Conservation (phyloP, 2,113 vertebrate genomes). For the Scomber colias region DNA sequence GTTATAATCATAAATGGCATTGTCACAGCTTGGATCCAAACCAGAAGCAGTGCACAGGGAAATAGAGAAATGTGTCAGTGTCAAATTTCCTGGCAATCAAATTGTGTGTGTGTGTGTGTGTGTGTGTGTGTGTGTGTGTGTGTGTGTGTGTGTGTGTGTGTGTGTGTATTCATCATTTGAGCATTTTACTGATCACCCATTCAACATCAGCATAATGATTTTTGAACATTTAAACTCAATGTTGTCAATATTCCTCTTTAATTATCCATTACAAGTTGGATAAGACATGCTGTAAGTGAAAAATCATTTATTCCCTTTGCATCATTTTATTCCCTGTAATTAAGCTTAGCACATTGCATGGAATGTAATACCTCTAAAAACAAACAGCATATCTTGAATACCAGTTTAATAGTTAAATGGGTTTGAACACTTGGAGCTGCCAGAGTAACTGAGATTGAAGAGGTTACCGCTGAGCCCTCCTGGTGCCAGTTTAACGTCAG, state of each 20-base stretch:
- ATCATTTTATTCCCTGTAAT: background rate
- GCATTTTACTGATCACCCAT: background rate
- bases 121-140: too few relatives aligned
- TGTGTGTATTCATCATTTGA: background rate
- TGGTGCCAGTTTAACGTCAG: slow-evolving; percentile 7
- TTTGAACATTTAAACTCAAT: background rate
- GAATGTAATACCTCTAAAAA: background rate
- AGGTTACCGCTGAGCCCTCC: background rate
- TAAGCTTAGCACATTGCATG: too few relatives aligned
- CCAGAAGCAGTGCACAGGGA: slow-evolving; percentile 28
- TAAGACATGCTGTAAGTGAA: background rate
- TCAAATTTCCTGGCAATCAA: slow-evolving; percentile 20
- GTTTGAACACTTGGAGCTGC: background rate
- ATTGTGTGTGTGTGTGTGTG: background rate
- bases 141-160: slow-evolving; percentile 5
- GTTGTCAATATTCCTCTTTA: background rate
- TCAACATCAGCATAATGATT: background rate
- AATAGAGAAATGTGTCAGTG: background rate
- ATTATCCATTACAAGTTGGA: background rate
- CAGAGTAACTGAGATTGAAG: background rate
- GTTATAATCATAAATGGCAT: slow-evolving; percentile 61
- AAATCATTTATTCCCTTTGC: background rate
- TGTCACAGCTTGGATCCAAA: slow-evolving; percentile 50
- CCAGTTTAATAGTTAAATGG: background rate
- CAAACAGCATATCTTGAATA: background rate